Base-by-base conservation (phyloP, 1,140 invertebrate genomes). In the Ephestia elutella region DNA sequence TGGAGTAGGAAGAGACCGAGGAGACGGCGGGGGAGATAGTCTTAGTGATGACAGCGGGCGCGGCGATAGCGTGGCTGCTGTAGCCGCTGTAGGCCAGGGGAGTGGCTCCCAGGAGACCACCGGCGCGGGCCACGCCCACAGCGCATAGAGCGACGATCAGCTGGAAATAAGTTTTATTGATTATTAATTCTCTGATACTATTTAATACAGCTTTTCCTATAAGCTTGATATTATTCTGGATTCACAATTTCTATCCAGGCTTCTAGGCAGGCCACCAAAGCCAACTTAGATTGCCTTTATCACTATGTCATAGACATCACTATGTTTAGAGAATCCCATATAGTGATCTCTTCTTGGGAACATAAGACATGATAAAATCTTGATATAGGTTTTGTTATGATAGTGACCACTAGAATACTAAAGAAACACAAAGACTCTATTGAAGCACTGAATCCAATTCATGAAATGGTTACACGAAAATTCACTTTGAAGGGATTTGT, bases 71-170 rank as follows among this genome's bases (percentile, higher is more conserved):
- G 63, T 66, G 49, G 68, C 70, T 60, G 57, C 68, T 68, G n/a
- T n/a, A n/a, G n/a, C n/a, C n/a, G n/a, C n/a, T n/a, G 58, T 73
- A 77, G 32, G 70, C 68, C 49, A 78, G 17, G 0, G 78, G 73
- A 19, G 67, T 63, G 38, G 71, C 75, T 50, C 65, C 70, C 9
- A 73, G 60, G n/a, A 81, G 66, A 59, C 71, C 73, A 35, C 78
- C 73, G 28, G 80, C 80, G 30, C 68, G 69, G 59, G 76, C 77
- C 38, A 75, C 60, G 59, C 79, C 73, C 56, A 78, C 74, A 49
- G 78, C 75, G 64, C 79, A 82, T 55, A 81, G 62, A 64, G 78
- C 74, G 59, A 84, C 59, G 63, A 84, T 65, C 60, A 82, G 66
- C 80, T 82, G 69, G 48, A 71, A 72, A 62, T 28, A 64, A 57